These are phyloP conservation scores for Nephrocerus scutellatus DNA, from an alignment of 2,888 invertebrate genomes.

Conservation along the genomic window DNA sequence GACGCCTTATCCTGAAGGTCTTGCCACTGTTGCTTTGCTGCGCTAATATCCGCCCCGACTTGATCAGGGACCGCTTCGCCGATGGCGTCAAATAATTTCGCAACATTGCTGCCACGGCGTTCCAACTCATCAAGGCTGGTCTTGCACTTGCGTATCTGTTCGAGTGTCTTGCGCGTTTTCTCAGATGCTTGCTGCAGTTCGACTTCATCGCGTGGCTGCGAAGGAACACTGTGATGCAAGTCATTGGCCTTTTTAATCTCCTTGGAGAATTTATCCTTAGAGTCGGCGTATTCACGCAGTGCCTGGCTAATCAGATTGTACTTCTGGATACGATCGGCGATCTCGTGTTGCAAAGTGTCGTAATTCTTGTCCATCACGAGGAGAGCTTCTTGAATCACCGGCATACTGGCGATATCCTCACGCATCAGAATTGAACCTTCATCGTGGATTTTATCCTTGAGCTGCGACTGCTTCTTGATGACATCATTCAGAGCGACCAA, in stretches of 20 bases:
- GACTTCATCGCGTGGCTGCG: slow-evolving; percentile 63
- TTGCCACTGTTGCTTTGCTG: slow-evolving; percentile 62
- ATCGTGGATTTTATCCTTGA: slow-evolving; percentile 67
- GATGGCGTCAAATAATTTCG: slow-evolving; percentile 47
- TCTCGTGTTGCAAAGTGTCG: slow-evolving; percentile 68
- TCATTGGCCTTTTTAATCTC: slow-evolving; percentile 65
- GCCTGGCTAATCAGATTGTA: slow-evolving; percentile 65
- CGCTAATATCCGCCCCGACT: slow-evolving; percentile 48
- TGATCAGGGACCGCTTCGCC: slow-evolving; percentile 52
- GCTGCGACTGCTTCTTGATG: slow-evolving; percentile 53
- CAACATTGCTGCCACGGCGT: slow-evolving; percentile 54
- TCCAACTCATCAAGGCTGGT: slow-evolving; percentile 70
- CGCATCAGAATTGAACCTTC: slow-evolving; percentile 74
- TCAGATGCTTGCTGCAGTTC: slow-evolving; percentile 66
- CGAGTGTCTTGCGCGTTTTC: slow-evolving; percentile 68
- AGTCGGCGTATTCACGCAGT: slow-evolving; percentile 68
- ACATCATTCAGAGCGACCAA: slow-evolving; percentile 53
- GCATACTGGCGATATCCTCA: slow-evolving; percentile 73
- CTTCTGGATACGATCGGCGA: slow-evolving; percentile 67
- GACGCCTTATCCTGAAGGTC: slow-evolving; percentile 63
- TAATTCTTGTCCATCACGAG: slow-evolving; percentile 72
- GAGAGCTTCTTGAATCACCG: slow-evolving; percentile 71
- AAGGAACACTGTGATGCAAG: slow-evolving; percentile 56
- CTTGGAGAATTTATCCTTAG: slow-evolving; percentile 61
- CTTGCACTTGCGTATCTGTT: slow-evolving; percentile 68